Percentiles rank a stretch among this genome's conserved stretches.
phyloP scores from a whole-genome alignment of 2,797 vertebrate genomes.

The Coranthus polyacanthus region DNA sequence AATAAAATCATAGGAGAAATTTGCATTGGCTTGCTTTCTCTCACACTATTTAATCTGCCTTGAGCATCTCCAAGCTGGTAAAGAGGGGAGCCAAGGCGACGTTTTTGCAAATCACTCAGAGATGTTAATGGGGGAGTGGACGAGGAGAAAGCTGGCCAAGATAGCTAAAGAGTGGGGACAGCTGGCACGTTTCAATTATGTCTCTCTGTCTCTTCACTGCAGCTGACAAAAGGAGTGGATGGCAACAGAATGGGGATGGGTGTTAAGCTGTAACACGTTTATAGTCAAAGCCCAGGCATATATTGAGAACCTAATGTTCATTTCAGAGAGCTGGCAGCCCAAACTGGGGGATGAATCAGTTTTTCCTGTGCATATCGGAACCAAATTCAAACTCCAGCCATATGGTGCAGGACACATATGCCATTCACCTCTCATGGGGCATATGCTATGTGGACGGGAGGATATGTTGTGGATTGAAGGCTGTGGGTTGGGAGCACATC shows the following conservation, averaged over 20 bases:
- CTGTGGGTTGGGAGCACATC: constrained; percentile 22
- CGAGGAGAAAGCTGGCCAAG: constrained; percentile 73
- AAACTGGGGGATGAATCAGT: constrained; percentile 71
- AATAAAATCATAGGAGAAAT: constrained; percentile 79
- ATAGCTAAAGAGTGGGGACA: constrained; percentile 80
- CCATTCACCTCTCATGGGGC: constrained; percentile 70
- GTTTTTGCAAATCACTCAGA: constrained; percentile 77
- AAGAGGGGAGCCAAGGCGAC: constrained; percentile 73
- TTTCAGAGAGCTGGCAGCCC: constrained; percentile 82
- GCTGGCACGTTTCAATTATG: constrained; percentile 84
- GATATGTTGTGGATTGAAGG: constrained; percentile 45
- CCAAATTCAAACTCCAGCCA: constrained; percentile 77
- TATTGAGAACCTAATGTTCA: constrained; percentile 83
- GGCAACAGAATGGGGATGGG: constrained; percentile 74
- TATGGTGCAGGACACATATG: constrained; percentile 80
- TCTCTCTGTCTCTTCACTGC: constrained; percentile 71
- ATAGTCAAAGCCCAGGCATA: constrained; percentile 79
- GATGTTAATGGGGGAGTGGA: constrained; percentile 75
- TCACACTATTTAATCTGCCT: constrained; percentile 75
- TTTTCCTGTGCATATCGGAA: constrained; percentile 69
- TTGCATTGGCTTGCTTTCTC: constrained; percentile 67
- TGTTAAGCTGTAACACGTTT: constrained; percentile 82
- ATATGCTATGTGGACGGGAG: constrained; percentile 55
- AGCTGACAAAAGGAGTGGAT: constrained; percentile 80
- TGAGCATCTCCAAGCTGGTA: constrained; percentile 77